Evolutionary conservation across 2,888 invertebrate species (phyloP).

Genomic region (Digitonthophagus gazella): DNA sequence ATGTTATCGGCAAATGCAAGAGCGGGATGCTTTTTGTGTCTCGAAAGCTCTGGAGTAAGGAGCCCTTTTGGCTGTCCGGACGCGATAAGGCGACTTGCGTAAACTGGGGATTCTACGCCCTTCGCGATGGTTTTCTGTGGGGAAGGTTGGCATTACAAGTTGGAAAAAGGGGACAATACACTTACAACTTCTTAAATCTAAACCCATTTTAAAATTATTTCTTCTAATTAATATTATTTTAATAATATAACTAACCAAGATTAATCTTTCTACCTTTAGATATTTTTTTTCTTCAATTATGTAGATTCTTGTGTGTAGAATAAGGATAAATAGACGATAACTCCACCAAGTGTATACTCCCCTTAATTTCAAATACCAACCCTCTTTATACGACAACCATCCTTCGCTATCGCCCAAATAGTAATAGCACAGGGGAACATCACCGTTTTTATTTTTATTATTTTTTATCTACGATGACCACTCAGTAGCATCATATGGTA

Average conservation of each 20-base stretch:
- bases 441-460: conserved; percentile 47
- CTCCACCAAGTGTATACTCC: conserved; percentile 36
- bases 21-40: conserved; percentile 49
- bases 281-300: neutral
- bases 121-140: conserved; percentile 28
- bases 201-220: neutral
- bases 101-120: conserved; percentile 40
- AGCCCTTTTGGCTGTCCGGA: conserved; percentile 47
- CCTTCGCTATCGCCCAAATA: conserved; percentile 44
- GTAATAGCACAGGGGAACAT: conserved; percentile 45
- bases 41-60: conserved; percentile 42
- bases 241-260: neutral
- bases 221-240: neutral
- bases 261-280: neutral
- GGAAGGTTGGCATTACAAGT: conserved; percentile 22
- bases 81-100: conserved; percentile 47
- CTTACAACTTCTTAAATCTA: neutral
- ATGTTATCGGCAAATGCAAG: conserved; percentile 32
- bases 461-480: conserved; percentile 46
- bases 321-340: no score
- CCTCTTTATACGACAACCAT: conserved; percentile 42
- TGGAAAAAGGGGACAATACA: neutral
- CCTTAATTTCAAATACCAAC: conserved; percentile 36
- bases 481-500: conserved; percentile 41
- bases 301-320: no score